Evolutionary conservation across 30 jellyfish, hydroid and myxozoan species (phyloP).

Genomic region (Cassiopea andromeda): DNA sequence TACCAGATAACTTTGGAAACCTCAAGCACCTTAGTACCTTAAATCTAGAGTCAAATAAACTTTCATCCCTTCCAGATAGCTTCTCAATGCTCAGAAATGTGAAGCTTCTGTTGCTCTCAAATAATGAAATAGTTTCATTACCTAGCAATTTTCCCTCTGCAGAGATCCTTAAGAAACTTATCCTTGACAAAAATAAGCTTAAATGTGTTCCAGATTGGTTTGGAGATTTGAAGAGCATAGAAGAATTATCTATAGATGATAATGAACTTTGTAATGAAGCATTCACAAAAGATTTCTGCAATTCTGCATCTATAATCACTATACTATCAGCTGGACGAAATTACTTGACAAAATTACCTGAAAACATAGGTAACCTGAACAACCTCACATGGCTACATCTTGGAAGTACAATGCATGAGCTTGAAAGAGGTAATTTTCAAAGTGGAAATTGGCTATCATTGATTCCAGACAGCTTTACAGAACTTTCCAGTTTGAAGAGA

Average conservation of each 20-base stretch:
- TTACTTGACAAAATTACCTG: constrained; percentile 72
- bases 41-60: constrained; percentile 58
- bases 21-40: constrained; percentile 43
- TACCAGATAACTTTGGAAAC: constrained; percentile 73
- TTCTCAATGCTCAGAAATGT: constrained; percentile 50
- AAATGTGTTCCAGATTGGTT: constrained; percentile 82
- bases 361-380: constrained; percentile 69
- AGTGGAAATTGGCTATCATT: constrained; percentile 89
- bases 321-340: constrained; percentile 78
- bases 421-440: constrained; percentile 90
- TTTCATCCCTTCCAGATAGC: constrained; percentile 68
- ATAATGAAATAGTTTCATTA: constrained; percentile 43
- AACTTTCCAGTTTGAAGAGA: constrained; percentile 49
- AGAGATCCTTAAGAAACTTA: constrained; percentile 54
- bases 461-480: constrained; percentile 79
- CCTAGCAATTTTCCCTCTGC: constrained; percentile 71
- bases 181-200: constrained; percentile 70
- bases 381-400: constrained; percentile 65
- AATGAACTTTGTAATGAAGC: constrained; percentile 66
- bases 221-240: constrained; percentile 52
- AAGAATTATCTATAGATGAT: constrained; percentile 70
- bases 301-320: constrained; percentile 19
- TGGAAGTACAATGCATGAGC: constrained; percentile 89
- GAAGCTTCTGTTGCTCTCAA: constrained; percentile 57
- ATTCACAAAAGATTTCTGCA: constrained; percentile 70